Conservation (phyloP, 2,797 vertebrate genomes). For the Microchirus variegatus region DNA sequence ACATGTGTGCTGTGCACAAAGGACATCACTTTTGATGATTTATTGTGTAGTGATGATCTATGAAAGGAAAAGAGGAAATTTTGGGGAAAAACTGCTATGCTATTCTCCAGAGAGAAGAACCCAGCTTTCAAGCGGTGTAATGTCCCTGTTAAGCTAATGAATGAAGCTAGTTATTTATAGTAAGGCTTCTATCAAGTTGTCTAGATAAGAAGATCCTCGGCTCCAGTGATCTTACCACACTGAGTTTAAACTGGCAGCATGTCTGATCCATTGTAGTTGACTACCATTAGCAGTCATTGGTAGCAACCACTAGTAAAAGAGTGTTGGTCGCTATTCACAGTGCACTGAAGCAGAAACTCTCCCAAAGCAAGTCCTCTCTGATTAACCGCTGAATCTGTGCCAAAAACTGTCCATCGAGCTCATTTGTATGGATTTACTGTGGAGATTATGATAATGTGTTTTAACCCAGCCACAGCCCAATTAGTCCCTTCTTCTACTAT, state of each 20-base stretch:
- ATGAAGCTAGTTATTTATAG: conserved; percentile 20
- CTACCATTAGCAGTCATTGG: conserved; percentile 9
- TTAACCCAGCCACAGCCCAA: conserved; percentile 32
- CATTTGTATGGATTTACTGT: conserved; percentile 30
- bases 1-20: conserved; percentile 38
- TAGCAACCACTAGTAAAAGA: background rate
- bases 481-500: conserved; percentile 1
- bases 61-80: conserved; percentile 13
- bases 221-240: conserved; percentile 7
- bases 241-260: conserved; percentile 11
- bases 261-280: background rate
- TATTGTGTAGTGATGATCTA: background rate
- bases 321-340: conserved; percentile 22
- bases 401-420: conserved; percentile 39
- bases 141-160: conserved; percentile 31
- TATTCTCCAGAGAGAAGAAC: background rate
- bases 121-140: conserved; percentile 16
- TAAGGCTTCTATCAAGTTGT: background rate
- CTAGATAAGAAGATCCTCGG: conserved; percentile 1
- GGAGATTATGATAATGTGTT: conserved; percentile 52
- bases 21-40: background rate
- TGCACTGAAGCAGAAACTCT: conserved; percentile 46
- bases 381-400: conserved; percentile 26
- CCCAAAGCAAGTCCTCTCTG: conserved; percentile 16
- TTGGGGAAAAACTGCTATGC: background rate